phyloP scores from a whole-genome alignment of 2,797 vertebrate genomes.

The Pseudochirops cupreus region DNA sequence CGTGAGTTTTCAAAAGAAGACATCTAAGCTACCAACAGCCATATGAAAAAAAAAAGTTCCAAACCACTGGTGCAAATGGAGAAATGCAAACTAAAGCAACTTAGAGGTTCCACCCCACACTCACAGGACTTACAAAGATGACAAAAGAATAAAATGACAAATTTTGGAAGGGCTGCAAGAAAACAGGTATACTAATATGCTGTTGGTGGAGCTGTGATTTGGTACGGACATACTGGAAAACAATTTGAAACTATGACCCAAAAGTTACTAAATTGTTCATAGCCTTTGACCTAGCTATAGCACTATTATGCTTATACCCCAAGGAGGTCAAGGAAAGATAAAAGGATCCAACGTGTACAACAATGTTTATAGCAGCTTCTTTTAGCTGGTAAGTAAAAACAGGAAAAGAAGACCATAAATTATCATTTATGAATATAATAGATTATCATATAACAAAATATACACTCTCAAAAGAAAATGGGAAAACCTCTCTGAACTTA shows the following conservation, averaged over 20 bases:
- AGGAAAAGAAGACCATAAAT: not conserved
- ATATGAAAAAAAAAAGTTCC: too few relatives aligned
- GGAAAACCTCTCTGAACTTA: not conserved
- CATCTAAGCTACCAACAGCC: too few relatives aligned
- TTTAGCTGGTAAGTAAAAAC: not conserved
- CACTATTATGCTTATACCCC: not conserved
- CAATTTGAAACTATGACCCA: not conserved
- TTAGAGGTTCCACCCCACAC: too few relatives aligned
- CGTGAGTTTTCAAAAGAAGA: too few relatives aligned
- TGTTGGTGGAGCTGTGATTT: not conserved
- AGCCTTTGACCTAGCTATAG: not conserved
- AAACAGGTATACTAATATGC: not conserved
- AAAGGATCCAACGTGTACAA: not conserved
- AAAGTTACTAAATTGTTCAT: not conserved
- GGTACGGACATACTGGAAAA: too few relatives aligned
- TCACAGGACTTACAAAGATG: not conserved
- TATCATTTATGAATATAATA: not conserved
- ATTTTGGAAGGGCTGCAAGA: not conserved
- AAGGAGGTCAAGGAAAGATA: not conserved
- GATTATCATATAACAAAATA: not conserved
- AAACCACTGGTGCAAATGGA: too few relatives aligned
- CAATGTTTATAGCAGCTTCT: not conserved
- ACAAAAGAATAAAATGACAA: not conserved
- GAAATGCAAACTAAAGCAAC: too few relatives aligned
- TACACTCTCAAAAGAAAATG: not conserved